Percentiles rank a stretch among this genome's conserved stretches.
These are phyloP conservation scores for Sitta europaea DNA, from an alignment of 2,113 vertebrate genomes.

Conservation along the genomic window DNA sequence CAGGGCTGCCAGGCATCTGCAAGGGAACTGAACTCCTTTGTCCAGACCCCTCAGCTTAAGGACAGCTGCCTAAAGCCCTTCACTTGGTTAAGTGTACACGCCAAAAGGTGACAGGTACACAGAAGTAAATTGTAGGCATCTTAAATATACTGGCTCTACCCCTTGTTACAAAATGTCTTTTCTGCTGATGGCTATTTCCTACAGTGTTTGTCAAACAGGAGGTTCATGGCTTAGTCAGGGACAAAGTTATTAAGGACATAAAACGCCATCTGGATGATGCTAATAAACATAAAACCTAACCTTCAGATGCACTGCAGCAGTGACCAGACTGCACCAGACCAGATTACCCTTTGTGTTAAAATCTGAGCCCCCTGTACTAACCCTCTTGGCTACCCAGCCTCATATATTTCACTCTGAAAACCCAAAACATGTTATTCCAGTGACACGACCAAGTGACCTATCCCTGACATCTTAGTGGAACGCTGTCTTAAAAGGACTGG, in stretches of 20 bases:
- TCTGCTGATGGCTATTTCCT: constrained; percentile 78
- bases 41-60: neutral
- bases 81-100: neutral
- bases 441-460: neutral
- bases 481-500: neutral
- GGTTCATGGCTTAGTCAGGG: constrained; percentile 86
- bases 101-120: constrained; percentile 8
- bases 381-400: neutral
- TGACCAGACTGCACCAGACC: constrained; percentile 75
- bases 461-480: constrained; percentile 13
- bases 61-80: neutral
- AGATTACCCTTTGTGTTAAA: constrained; percentile 73
- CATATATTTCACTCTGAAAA: constrained; percentile 17
- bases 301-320: constrained; percentile 77
- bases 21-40: neutral
- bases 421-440: neutral
- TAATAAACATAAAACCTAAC: constrained; percentile 86
- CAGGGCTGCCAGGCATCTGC: neutral
- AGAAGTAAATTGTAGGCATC: constrained; percentile 23
- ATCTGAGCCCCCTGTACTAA: constrained; percentile 34
- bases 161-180: constrained; percentile 64
- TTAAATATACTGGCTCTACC: neutral
- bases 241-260: constrained; percentile 88
- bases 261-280: constrained; percentile 84
- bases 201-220: constrained; percentile 78